A percentile compares a stretch with the other conserved stretches of the same genome.
phyloP scores from a whole-genome alignment of 2,113 vertebrate species.

The Corydoras sp. region DNA sequence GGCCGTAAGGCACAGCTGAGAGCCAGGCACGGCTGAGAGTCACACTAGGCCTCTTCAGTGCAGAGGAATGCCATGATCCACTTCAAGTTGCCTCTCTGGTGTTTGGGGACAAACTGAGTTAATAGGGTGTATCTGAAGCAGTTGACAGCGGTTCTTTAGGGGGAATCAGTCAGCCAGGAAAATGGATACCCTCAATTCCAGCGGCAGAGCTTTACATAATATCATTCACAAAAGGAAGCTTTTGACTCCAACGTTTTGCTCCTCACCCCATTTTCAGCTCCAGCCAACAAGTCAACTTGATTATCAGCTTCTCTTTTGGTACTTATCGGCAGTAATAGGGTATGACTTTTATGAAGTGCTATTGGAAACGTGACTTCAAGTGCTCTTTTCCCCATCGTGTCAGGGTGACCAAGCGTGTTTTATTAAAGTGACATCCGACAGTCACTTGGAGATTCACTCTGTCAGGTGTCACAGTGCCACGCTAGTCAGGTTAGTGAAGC shows the following conservation, averaged over 20 bases:
- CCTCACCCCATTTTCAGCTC: slow-evolving; percentile 16
- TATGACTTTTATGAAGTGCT: slow-evolving; percentile 54
- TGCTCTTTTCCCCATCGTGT: slow-evolving; percentile 52
- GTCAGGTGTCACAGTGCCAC: slow-evolving; percentile 57
- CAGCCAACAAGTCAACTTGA: slow-evolving; percentile 29
- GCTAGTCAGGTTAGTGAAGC: slow-evolving; percentile 58
- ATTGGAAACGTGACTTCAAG: slow-evolving; percentile 37
- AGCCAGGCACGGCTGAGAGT: slow-evolving; percentile 36
- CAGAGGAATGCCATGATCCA: slow-evolving; percentile 25
- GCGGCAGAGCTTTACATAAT: slow-evolving; percentile 34
- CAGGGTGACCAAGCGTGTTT: slow-evolving; percentile 59
- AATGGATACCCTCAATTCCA: slow-evolving; percentile 39
- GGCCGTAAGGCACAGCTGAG: slow-evolving; percentile 42
- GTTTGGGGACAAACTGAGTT: slow-evolving; percentile 44
- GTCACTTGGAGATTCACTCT: slow-evolving; percentile 59
- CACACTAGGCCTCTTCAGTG: slow-evolving; percentile 33
- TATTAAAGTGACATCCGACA: slow-evolving; percentile 63
- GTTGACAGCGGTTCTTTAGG: slow-evolving; percentile 40
- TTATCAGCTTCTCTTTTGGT: slow-evolving; percentile 22
- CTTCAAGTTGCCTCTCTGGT: slow-evolving; percentile 20
- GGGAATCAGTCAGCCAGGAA: slow-evolving; percentile 35
- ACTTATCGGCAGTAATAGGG: slow-evolving; percentile 31
- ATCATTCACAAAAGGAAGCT: slow-evolving; percentile 31
- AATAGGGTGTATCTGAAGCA: slow-evolving; percentile 44
- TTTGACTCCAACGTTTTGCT: slow-evolving; percentile 8